Base-by-base conservation (phyloP, 2,797 vertebrate species). In the Diceros bicornis region DNA sequence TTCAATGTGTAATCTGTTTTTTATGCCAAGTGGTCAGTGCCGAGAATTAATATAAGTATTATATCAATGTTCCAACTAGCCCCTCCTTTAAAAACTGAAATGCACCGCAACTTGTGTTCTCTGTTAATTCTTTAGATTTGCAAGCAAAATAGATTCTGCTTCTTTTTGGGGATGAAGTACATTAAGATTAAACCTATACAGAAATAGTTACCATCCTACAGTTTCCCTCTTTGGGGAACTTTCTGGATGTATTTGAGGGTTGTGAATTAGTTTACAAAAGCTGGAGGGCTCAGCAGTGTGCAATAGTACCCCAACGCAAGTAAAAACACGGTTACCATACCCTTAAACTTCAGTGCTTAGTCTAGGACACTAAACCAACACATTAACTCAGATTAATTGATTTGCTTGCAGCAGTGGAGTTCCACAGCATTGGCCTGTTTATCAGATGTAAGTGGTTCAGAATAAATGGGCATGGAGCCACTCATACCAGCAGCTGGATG, bases 351-450 rank as follows among this genome's bases (percentile, higher is more conserved):
- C 29, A 13, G 4, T 4, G 7, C 44, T 61, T 12, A 6, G 47
- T 10, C 4, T 6, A 37, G 21, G 52, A 18, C 69, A 1, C 64
- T 29, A 21, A 83, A 71, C 20, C 69, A 12, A 2, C 64, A n/a
- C 20, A 0, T 6, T 14, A 62, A 55, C 23, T 17, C 34, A 29
- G 52, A 47, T 32, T 20, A 4, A 12, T 3, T 7, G 23, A 4
- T 55, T 17, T 47, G 69, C 55, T 57, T 16, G 29, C 25, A n/a
- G 34, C 75, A 16, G 72, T 18, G n/a, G 32, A 11, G 8, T 32
- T n/a, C 4, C 6, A 7, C 29, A 4, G 25, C 10, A 0, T 12
- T 1, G 37, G 20, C 16, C 6, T 5, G 23, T 13, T 6, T 44
- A 0, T 37, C 62, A 41, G 29, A 16, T 14, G 9, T 7, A 18